Evolutionary conservation across 1,140 invertebrate species (phyloP).

Genomic region (Heliconius eleuchia): DNA sequence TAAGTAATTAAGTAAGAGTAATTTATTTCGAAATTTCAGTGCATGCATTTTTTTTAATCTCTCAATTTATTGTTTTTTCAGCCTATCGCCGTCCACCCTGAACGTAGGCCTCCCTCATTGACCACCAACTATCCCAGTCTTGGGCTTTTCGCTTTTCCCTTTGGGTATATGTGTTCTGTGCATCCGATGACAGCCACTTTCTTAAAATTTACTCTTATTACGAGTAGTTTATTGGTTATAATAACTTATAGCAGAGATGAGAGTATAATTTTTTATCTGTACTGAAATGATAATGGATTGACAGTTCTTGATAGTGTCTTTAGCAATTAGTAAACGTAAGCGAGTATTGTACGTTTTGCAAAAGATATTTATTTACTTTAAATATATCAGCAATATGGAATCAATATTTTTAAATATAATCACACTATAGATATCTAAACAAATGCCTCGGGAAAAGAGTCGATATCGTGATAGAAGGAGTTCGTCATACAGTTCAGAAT

Average conservation of each 20-base stretch:
- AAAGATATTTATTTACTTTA: slow-evolving; percentile 7
- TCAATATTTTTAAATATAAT: not conserved
- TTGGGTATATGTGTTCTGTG: too few species aligned
- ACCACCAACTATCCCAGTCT: too few species aligned
- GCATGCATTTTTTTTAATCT: too few species aligned
- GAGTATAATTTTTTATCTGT: not conserved
- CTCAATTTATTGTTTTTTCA: not conserved
- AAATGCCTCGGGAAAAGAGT: slow-evolving; percentile 70
- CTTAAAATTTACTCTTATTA: too few species aligned
- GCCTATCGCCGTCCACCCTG: too few species aligned
- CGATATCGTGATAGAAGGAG: slow-evolving; percentile 67
- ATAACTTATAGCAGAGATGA: too few species aligned
- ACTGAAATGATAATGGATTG: not conserved
- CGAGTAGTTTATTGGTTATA: too few species aligned
- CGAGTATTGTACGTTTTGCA: not conserved
- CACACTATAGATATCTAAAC: not conserved
- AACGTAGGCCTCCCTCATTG: too few species aligned
- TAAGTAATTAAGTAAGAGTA: too few species aligned
- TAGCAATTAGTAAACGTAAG: not conserved
- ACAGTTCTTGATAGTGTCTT: not conserved
- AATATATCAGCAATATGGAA: not conserved
- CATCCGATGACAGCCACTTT: too few species aligned
- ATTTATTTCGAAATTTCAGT: too few species aligned
- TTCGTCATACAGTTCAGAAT: slow-evolving; percentile 67
- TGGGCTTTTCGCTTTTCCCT: too few species aligned